These are phyloP conservation scores for Himalopsyche japonica DNA, from an alignment of 2,888 invertebrate genomes.

Conservation along the genomic window DNA sequence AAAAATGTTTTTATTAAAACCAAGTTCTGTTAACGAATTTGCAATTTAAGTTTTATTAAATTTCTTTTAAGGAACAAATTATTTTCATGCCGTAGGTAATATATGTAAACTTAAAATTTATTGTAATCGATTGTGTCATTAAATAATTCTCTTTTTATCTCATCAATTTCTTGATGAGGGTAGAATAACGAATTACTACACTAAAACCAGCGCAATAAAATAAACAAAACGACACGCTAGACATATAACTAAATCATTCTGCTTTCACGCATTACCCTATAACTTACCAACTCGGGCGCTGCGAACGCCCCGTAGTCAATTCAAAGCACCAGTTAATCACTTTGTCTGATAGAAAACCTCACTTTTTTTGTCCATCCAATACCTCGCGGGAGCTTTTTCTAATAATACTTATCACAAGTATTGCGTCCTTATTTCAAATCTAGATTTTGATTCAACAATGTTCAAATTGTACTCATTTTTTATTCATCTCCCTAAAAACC, in stretches of 20 bases:
- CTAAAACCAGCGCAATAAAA: no score
- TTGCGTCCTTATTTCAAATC: background rate
- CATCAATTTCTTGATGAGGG: no score
- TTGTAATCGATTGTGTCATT: no score
- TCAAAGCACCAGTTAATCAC: background rate
- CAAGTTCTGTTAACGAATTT: no score
- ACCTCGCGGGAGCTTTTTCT: background rate
- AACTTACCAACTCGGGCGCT: background rate
- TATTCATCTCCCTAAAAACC: background rate
- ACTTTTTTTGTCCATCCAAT: background rate
- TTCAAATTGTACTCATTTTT: background rate
- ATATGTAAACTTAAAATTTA: no score
- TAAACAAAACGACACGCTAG: no score
- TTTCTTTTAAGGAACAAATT: no score
- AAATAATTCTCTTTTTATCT: no score
- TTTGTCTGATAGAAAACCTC: background rate
- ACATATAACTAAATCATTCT: background rate
- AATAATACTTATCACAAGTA: background rate
- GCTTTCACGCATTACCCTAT: background rate
- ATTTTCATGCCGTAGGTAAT: no score
- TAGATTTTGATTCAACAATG: background rate
- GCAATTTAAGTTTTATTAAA: no score
- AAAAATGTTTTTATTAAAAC: no score
- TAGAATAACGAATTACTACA: no score
- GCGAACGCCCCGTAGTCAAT: background rate